These are phyloP conservation scores for Lobophora halterata DNA, from an alignment of 2,888 invertebrate genomes.

Conservation along the genomic window DNA sequence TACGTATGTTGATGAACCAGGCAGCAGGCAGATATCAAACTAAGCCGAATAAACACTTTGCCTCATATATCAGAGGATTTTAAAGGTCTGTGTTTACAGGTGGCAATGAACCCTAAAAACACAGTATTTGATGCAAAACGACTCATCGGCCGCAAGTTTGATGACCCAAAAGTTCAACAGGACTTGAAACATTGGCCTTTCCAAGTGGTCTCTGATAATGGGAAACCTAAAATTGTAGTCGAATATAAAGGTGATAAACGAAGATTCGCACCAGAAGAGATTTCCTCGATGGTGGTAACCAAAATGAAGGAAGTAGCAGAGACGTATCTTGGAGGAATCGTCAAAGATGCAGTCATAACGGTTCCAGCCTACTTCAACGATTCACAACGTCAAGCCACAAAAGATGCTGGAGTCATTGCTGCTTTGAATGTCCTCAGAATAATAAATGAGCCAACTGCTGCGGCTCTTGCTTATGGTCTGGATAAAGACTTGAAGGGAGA, in stretches of 20 bases:
- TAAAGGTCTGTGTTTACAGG: too few species aligned
- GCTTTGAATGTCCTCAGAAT: constrained; percentile 94
- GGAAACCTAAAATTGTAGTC: constrained; percentile 87
- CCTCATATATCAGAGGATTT: too few species aligned
- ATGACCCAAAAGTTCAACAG: constrained; percentile 88
- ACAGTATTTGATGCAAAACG: constrained; percentile 92
- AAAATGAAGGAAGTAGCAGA: constrained; percentile 93
- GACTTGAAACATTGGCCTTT: constrained; percentile 95
- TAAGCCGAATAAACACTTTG: too few species aligned
- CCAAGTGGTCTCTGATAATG: constrained; percentile 82
- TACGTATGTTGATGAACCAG: too few species aligned
- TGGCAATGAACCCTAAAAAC: constrained; percentile 90
- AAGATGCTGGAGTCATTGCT: constrained; percentile 93
- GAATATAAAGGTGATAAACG: constrained; percentile 88
- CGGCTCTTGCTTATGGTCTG: constrained; percentile 91
- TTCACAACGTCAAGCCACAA: constrained; percentile 91
- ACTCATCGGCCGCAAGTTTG: constrained; percentile 89
- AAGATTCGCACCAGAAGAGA: constrained; percentile 90
- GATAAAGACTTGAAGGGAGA: constrained; percentile 88
- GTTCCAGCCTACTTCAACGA: constrained; percentile 93
- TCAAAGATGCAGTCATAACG: constrained; percentile 89
- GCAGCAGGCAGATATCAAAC: too few species aligned
- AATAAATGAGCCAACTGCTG: constrained; percentile 95
- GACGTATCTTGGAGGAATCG: constrained; percentile 85
- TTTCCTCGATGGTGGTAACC: constrained; percentile 90